These are phyloP conservation scores for Agrypnus murinus DNA, from an alignment of 2,888 invertebrate genomes.

Conservation along the genomic window DNA sequence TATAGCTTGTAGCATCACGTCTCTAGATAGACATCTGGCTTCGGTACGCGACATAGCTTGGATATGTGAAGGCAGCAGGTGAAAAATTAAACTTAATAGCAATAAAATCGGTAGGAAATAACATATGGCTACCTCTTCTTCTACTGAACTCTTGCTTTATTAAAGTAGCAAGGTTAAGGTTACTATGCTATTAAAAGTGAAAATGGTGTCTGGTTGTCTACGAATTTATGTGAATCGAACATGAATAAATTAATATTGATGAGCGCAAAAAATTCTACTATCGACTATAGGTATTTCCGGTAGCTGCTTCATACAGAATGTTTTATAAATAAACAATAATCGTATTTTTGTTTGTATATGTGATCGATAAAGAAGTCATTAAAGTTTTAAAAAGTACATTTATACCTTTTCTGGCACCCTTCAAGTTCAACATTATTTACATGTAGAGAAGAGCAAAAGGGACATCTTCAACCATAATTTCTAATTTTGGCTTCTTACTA, in stretches of 20 bases:
- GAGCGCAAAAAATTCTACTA: conserved; percentile 12
- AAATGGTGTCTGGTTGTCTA: conserved; percentile 25
- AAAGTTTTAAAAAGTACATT: too few relatives aligned
- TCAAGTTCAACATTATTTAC: too few relatives aligned
- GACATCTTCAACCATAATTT: too few relatives aligned
- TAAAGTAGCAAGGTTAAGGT: conserved; percentile 45
- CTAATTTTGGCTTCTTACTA: too few relatives aligned
- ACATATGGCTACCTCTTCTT: conserved; percentile 45
- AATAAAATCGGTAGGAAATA: conserved; percentile 47
- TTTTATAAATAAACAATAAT: too few relatives aligned
- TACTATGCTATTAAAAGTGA: conserved; percentile 37
- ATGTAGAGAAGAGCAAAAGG: too few relatives aligned
- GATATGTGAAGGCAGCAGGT: conserved; percentile 50
- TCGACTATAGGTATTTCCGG: not conserved
- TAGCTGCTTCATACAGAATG: too few relatives aligned
- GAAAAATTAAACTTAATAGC: conserved; percentile 43
- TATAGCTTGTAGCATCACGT: conserved; percentile 11
- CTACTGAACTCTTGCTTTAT: conserved; percentile 26
- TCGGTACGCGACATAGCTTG: conserved; percentile 6
- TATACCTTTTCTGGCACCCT: too few relatives aligned
- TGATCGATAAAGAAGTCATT: too few relatives aligned
- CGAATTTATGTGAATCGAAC: not conserved
- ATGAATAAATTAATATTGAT: not conserved
- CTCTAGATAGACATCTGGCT: conserved; percentile 47
- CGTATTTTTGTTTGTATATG: too few relatives aligned